Percentiles rank a stretch among this genome's conserved stretches.
These are phyloP conservation scores for Sinocyclocheilus anophthalmus DNA, from an alignment of 2,113 vertebrate species.

Conservation along the genomic window DNA sequence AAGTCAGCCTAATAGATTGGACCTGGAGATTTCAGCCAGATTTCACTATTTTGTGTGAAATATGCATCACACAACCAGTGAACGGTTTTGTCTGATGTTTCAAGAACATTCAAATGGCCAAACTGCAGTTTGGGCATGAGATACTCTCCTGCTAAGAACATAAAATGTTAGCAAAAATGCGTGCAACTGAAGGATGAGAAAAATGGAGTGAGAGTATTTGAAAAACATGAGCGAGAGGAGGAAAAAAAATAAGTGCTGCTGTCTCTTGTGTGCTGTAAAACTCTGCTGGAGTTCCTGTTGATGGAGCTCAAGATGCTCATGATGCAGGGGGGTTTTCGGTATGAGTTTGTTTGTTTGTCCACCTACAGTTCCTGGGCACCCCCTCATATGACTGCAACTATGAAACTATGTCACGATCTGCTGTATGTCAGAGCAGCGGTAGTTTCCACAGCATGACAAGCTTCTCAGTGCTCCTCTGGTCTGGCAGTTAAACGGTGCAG, in stretches of 20 bases:
- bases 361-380: conserved; percentile 22
- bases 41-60: not conserved
- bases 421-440: conserved; percentile 46
- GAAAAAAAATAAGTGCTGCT: not conserved
- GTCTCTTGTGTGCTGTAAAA: not conserved
- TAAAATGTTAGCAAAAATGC: not conserved
- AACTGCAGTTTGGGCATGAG: too few relatives aligned
- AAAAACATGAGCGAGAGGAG: not conserved
- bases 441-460: conserved; percentile 27
- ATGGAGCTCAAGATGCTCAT: conserved; percentile 2
- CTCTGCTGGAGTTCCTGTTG: conserved; percentile 36
- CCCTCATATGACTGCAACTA: conserved; percentile 24
- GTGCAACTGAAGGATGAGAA: not conserved
- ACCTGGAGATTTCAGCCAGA: not conserved
- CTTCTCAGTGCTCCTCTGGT: conserved; percentile 25
- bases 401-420: conserved; percentile 32
- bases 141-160: not conserved
- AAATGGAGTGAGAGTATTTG: not conserved
- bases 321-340: not conserved
- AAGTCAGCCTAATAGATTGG: conserved; percentile 16
- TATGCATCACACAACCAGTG: not conserved
- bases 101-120: not conserved
- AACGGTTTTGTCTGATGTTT: not conserved
- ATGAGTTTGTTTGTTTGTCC: not conserved
- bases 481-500: conserved; percentile 39